Evolutionary conservation across 2,888 invertebrate genomes (phyloP), one percentile per base, ranked within the genome.

Genomic region (Chironomus riparius): DNA sequence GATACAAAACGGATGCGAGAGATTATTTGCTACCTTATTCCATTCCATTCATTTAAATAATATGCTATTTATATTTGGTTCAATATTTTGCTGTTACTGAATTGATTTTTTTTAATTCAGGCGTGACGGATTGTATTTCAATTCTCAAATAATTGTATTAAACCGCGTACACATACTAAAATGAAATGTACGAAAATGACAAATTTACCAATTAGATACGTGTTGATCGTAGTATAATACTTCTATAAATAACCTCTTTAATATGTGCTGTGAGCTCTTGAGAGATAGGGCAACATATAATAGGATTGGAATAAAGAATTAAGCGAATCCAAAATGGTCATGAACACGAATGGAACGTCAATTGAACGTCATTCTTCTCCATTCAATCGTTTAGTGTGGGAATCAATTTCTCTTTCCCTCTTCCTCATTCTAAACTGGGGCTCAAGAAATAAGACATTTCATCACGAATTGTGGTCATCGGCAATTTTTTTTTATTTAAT

Each of bases 401-500:
- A 73, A 73, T 38, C 47, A 50, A 71, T 61, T 71, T 71, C 47
- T 70, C 15, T 21, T 47, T 21, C 38, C 10, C 28, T 28, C 10
- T 38, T 38, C 38, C 38, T 38, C 38, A 38, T 38, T 56, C 18
- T 56, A 21, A 70, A 70, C 47, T 47, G n/a, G 50, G 15, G 10
- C 12, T 21, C 7, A 28, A 68, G 38, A 38, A 15, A 38, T 24
- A 68, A 71, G 71, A 71, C 71, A 56, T 71, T 71, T 71, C 71
- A 71, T 56, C 71, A 71, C 71, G 71, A 71, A 10, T 56, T 47
- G 71, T 71, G 71, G 71, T 71, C 71, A 71, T 50, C 71, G 56
- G 13, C 71, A 24, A 71, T 56, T 56, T 70, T 70, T 70, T 68
- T 69, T 56, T 56, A 1, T 61, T 21, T 7, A 61, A 15, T 61